Percentiles rank a stretch among this genome's conserved stretches.
Conservation (phyloP, 2,888 invertebrate species). For the Lepidonotus clava region DNA sequence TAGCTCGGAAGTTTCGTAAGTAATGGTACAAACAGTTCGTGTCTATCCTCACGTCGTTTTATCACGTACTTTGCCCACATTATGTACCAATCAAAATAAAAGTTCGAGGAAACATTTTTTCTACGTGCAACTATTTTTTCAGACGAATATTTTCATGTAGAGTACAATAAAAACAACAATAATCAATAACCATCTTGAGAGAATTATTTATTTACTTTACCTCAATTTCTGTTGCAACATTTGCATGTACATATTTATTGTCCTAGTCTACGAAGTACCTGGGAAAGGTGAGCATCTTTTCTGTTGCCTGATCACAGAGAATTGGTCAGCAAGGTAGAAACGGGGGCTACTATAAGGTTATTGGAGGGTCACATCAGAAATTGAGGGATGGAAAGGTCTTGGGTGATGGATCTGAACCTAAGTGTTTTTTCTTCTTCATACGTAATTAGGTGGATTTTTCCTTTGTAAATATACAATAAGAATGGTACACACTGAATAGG, state of each 20-base stretch:
- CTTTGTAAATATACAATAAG: background rate
- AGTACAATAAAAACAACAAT: too few relatives aligned
- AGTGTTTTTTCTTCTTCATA: background rate
- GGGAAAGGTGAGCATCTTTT: background rate
- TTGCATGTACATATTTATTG: background rate
- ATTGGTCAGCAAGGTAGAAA: background rate
- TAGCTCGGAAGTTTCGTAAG: too few relatives aligned
- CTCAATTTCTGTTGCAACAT: slow-evolving; percentile 20
- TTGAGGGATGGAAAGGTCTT: background rate
- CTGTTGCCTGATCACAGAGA: slow-evolving; percentile 4
- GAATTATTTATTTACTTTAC: slow-evolving; percentile 21
- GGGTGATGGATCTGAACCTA: too few relatives aligned
- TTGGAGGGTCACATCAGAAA: background rate
- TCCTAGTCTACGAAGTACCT: background rate
- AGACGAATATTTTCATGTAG: too few relatives aligned
- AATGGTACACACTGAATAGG: background rate
- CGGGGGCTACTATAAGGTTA: background rate
- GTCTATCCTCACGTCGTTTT: too few relatives aligned
- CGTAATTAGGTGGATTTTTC: background rate
- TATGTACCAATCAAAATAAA: too few relatives aligned
- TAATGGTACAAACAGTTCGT: too few relatives aligned
- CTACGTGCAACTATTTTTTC: too few relatives aligned
- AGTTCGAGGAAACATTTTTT: too few relatives aligned
- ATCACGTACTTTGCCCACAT: too few relatives aligned
- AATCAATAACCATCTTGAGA: too few relatives aligned